These are phyloP conservation scores for Macrotis lagotis DNA, from an alignment of 2,113 vertebrate genomes.

Conservation along the genomic window DNA sequence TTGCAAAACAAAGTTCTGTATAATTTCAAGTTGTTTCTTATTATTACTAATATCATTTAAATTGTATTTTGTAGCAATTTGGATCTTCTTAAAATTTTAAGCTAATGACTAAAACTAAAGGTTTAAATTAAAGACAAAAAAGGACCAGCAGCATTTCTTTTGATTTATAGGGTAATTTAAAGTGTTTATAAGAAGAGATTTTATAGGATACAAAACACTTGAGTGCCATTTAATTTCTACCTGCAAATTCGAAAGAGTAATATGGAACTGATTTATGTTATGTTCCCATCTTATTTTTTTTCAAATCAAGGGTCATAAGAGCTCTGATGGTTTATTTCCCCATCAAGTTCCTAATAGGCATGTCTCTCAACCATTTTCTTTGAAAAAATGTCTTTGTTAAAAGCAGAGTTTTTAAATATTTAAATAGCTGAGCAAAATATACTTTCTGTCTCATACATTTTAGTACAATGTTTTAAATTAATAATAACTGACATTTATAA, in stretches of 20 bases:
- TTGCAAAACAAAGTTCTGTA: not conserved
- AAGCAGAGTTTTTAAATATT: not conserved
- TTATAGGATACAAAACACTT: not conserved
- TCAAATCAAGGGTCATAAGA: not conserved
- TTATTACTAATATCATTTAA: not conserved
- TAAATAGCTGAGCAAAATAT: not conserved
- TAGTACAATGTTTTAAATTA: not conserved
- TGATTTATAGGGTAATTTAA: not conserved
- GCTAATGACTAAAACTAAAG: not conserved
- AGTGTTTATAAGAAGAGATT: constrained; percentile 2
- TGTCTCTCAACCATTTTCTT: not conserved
- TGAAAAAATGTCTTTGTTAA: not conserved
- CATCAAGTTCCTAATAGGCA: not conserved
- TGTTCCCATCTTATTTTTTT: not conserved
- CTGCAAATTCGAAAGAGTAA: constrained; percentile 6
- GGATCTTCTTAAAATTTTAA: not conserved
- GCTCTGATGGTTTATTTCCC: not conserved
- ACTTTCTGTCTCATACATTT: not conserved
- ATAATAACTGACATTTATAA: not conserved
- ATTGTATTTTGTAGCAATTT: not conserved
- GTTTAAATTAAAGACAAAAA: constrained; percentile 14
- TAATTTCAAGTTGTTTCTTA: too few species aligned
- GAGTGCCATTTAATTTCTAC: constrained; percentile 9
- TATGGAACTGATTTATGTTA: not conserved
- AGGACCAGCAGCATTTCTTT: not conserved